These are phyloP conservation scores for Pristionchus mayeri DNA, from an alignment of 2,888 invertebrate genomes.

Conservation along the genomic window DNA sequence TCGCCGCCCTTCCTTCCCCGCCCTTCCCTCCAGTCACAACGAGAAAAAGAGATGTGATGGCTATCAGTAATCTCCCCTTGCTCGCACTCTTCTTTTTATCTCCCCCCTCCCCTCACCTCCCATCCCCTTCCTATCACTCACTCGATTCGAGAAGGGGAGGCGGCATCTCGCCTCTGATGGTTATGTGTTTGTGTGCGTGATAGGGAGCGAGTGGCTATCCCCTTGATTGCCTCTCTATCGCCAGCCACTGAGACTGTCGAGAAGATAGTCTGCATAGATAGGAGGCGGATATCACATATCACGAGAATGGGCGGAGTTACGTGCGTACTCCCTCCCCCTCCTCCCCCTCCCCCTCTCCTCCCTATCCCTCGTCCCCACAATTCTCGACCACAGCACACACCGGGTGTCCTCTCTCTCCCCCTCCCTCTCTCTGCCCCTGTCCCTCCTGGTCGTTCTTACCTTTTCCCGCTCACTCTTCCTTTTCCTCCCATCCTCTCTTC, in stretches of 20 bases:
- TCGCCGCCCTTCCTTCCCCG: neutral
- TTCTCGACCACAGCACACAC: constrained; percentile 13
- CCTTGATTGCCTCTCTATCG: constrained; percentile 11
- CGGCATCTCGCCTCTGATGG: constrained; percentile 3
- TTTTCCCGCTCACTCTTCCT: neutral
- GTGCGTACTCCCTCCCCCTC: too few relatives aligned
- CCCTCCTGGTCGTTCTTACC: neutral
- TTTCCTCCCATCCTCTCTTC: neutral
- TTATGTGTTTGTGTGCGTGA: neutral
- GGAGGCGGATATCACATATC: constrained; percentile 22
- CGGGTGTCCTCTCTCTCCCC: neutral
- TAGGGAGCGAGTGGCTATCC: neutral
- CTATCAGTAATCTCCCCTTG: neutral
- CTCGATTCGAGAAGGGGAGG: neutral
- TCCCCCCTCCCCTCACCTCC: neutral
- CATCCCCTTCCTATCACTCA: neutral
- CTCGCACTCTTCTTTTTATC: neutral
- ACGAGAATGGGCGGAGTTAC: constrained; percentile 21
- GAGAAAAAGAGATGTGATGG: constrained; percentile 1
- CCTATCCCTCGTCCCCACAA: too few relatives aligned
- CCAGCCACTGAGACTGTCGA: neutral
- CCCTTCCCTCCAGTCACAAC: neutral
- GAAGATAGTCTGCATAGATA: neutral
- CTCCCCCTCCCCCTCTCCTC: neutral
- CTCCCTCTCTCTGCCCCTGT: neutral